A percentile compares a stretch with the other conserved stretches of the same genome.
Conservation (phyloP, 2,113 vertebrate species). For the Galemys pyrenaicus region DNA sequence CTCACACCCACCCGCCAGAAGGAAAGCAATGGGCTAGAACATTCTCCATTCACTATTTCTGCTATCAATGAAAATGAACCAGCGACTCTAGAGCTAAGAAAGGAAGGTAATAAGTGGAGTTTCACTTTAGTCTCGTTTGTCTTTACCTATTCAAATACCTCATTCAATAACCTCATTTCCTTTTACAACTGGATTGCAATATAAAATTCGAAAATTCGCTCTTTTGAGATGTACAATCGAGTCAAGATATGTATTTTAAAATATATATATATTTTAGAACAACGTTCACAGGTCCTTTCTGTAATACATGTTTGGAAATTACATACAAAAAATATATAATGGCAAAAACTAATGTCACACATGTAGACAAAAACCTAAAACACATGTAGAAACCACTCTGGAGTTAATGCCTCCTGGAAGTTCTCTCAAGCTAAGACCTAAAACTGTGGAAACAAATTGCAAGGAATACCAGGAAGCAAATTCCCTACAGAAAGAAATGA, state of each 20-base stretch:
- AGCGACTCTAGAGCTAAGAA: background rate
- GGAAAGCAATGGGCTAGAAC: background rate
- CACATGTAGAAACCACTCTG: conserved; percentile 1
- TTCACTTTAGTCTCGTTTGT: background rate
- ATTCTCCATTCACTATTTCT: background rate
- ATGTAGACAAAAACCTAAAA: background rate
- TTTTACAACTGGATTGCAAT: background rate
- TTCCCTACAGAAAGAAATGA: background rate
- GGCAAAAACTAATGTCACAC: conserved; percentile 5
- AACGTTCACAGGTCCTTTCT: background rate
- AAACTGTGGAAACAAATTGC: background rate
- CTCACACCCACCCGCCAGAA: background rate
- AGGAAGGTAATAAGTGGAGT: background rate
- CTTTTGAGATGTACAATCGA: background rate
- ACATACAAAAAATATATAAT: background rate
- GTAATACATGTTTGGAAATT: background rate
- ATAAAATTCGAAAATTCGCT: background rate
- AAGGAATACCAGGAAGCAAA: background rate
- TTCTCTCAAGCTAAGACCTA: background rate
- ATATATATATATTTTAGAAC: background rate
- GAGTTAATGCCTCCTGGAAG: background rate
- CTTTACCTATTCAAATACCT: background rate
- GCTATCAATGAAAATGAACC: background rate
- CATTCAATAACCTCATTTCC: background rate
- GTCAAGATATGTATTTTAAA: background rate